These are phyloP conservation scores for Shinisaurus crocodilurus DNA, from an alignment of 2,113 vertebrate species.

Conservation along the genomic window DNA sequence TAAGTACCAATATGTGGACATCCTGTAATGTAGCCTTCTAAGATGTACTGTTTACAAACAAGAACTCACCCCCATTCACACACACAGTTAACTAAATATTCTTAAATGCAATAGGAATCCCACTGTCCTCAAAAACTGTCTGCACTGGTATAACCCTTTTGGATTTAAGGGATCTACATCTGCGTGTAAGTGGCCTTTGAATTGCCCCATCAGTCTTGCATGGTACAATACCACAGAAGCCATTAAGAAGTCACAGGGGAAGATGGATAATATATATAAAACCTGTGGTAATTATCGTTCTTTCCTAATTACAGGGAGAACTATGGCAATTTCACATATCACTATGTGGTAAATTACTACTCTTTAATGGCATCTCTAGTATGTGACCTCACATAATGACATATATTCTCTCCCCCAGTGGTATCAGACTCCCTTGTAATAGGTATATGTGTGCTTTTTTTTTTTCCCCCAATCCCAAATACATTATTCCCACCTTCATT, in stretches of 20 bases:
- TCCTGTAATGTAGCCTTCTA: not conserved
- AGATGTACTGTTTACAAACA: not conserved
- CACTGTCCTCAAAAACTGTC: not conserved
- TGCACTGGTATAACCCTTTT: not conserved
- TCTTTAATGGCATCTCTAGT: conserved; percentile 33
- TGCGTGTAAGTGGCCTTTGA: conserved; percentile 5
- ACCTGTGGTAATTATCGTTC: conserved; percentile 9
- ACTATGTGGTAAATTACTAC: not conserved
- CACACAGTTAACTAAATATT: not conserved
- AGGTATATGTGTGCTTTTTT: conserved; percentile 22
- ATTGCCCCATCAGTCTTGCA: conserved; percentile 7
- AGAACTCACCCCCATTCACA: not conserved
- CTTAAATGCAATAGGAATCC: not conserved
- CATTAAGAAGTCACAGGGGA: conserved; percentile 15
- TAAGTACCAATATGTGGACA: not conserved
- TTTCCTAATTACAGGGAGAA: conserved; percentile 23
- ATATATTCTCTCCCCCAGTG: not conserved
- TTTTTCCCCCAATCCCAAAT: conserved; percentile 16
- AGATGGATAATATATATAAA: conserved; percentile 21
- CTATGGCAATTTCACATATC: conserved; percentile 11
- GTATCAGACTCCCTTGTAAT: conserved; percentile 13
- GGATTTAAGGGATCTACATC: not conserved
- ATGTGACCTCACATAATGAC: conserved; percentile 14
- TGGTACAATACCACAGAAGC: not conserved
- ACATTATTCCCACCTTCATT: conserved; percentile 5